Evolutionary conservation across 2,113 vertebrate genomes (phyloP).

Genomic region (Noctilio leporinus): DNA sequence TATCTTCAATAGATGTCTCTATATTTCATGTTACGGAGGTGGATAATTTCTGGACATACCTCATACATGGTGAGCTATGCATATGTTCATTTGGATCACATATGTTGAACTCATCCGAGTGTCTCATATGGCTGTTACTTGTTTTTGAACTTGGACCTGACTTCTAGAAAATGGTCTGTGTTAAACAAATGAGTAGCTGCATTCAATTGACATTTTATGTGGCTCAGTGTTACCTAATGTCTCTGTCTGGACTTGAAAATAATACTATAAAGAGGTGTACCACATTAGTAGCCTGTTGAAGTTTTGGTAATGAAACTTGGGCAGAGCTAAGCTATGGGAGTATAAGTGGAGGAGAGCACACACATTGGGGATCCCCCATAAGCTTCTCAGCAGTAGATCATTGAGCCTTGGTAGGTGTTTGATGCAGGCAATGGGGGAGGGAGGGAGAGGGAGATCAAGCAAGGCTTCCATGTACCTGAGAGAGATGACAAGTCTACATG

Average conservation of each 20-base stretch:
- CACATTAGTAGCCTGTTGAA: background rate
- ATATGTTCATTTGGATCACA: no score
- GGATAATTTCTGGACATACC: no score
- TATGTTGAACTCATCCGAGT: background rate
- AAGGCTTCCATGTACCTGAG: background rate
- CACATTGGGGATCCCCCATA: accelerated
- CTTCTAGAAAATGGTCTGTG: background rate
- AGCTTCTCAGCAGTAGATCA: accelerated
- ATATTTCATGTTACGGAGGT: no score
- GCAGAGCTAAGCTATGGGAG: accelerated
- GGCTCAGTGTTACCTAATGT: background rate
- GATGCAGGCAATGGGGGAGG: accelerated
- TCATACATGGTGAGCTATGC: background rate
- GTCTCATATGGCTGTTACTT: background rate
- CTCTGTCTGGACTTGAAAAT: background rate
- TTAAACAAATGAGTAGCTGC: background rate
- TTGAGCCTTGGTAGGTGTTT: background rate
- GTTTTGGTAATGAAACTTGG: background rate
- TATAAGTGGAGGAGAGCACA: accelerated
- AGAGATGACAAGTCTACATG: background rate
- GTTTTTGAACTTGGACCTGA: background rate
- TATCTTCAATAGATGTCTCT: no score
- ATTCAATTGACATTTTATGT: background rate
- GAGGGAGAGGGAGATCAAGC: accelerated
- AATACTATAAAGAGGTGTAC: background rate